A percentile compares a stretch with the other conserved stretches of the same genome.
phyloP scores from a whole-genome alignment of 2,888 invertebrate species.

The Scaeva pyrastri region DNA sequence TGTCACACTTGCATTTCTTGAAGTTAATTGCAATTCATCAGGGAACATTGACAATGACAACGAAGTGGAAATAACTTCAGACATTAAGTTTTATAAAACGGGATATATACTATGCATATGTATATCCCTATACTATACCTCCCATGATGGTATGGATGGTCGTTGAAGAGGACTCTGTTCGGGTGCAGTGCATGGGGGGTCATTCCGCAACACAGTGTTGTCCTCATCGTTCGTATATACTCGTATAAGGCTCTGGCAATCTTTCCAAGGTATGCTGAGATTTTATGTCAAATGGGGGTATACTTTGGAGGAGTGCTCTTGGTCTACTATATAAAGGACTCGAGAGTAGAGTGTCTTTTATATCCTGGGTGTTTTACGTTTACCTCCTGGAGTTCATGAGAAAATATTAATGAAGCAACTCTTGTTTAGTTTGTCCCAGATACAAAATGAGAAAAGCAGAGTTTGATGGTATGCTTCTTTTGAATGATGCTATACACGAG shows the following conservation, averaged over 20 bases:
- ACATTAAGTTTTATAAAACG: conserved; percentile 50
- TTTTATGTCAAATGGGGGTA: conserved; percentile 34
- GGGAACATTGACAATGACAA: conserved; percentile 62
- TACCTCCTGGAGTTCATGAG: conserved; percentile 18
- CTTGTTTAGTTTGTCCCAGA: conserved; percentile 1
- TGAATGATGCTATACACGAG: not conserved
- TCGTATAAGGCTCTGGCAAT: not conserved
- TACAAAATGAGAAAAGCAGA: not conserved
- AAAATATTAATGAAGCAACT: conserved; percentile 34
- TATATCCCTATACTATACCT: not conserved
- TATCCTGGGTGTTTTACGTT: conserved; percentile 7
- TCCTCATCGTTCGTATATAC: too few species aligned
- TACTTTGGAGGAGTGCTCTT: conserved; percentile 13
- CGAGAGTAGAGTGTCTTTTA: conserved; percentile 18
- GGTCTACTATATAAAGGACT: not conserved
- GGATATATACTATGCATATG: not conserved
- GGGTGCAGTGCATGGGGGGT: not conserved
- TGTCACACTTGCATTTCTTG: conserved; percentile 60
- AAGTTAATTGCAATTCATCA: conserved; percentile 77
- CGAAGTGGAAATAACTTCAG: conserved; percentile 62
- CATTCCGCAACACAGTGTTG: not conserved
- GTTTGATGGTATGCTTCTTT: not conserved
- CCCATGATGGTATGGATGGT: not conserved
- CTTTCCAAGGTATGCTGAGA: not conserved
- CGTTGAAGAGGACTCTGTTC: not conserved